Evolutionary conservation across 2,888 invertebrate genomes (phyloP), one percentile per base, ranked within the genome.

Genomic region (Andricus curvator): DNA sequence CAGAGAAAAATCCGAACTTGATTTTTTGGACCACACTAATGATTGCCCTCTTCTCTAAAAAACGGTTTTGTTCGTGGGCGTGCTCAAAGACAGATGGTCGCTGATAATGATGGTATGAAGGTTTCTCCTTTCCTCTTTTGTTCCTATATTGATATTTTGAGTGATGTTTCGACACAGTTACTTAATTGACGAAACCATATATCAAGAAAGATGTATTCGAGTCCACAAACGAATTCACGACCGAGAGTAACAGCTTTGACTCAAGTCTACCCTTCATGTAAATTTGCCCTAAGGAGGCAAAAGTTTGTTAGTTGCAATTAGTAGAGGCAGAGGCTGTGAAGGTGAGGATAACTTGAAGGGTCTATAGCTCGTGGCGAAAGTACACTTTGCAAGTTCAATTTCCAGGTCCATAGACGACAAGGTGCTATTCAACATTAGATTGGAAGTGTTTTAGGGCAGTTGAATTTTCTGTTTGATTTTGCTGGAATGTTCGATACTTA

Each of bases 171-270:
- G 2, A 56, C 6, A 25, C 25, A 62, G 11, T 22, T 9, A 13
- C 11, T 11, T 22, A 25, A 62, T 62, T 22, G 4, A 62, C 11
- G n/a, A 13, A 15, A 22, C 0, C 25, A 62, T 62, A 62, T 25
- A 62, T 25, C 62, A 25, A 22, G 62, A 25, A 25, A 62, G 22
- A 20, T 9, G 8, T 20, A 51, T 6, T 2, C 2, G 2, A 51
- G 2, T 20, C n/a, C 20, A n/a, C 20, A 51, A 51, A 62, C 70
- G 67, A 78, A 79, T 67, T 83, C 78, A 60, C 79, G 77, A 78
- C 74, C 62, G 51, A 78, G 67, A 80, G 80, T 51, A 51, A 44
- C 48, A 29, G 8, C 51, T 20, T 56, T 33, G 22, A 29, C 51
- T 51, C 25, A 51, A 70, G 51, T 56, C 6, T 29, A 56, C n/a